Base-by-base conservation (phyloP, 2,797 vertebrate genomes). In the Florisuga fusca region DNA sequence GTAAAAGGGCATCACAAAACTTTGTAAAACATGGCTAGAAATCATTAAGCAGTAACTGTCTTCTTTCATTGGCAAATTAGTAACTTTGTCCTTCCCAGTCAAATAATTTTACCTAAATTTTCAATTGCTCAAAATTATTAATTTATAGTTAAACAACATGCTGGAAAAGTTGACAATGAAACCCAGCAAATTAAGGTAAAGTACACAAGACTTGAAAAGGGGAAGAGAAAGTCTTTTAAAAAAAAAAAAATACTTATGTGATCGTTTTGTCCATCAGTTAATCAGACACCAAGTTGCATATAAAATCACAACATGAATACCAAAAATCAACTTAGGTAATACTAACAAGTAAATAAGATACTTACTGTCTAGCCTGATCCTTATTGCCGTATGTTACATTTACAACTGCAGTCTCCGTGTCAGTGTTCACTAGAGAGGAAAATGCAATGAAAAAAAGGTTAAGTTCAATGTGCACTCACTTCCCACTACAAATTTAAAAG, bases 281-380 rank as follows among this genome's bases (percentile, higher is more conserved):
- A 64, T 74, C 29, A 8, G 31, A 76, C 81, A 20, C 3, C 0
- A 82, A 62, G 25, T 29, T 8, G 6, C 36, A 45, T 10, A 3
- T 14, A 45, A 45, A 82, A 21, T 17, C 1, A 36, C 23, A 83
- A 22, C 7, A 1, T 14, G 4, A 84, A 57, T 25, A 46, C 80
- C 51, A 77, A 84, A 87, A 67, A 7, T 4, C 34, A 84, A 54
- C 25, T 27, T 15, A 66, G 29, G 19, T 5, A 3, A 67, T 46
- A 84, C 43, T 9, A 93, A 55, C 25, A 55, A 64, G 33, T 80
- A 69, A 69, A 36, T 16, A 15, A 88, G 25, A 33, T 84, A 98
- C 99, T 99, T 98, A 99, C 99, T 99, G 99, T 97, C 99, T 98
- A 95, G 99, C 99, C 97, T 99, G 99, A 95, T 99, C 99, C 98